phyloP scores from a whole-genome alignment of 2,113 vertebrate species.

The Australoheros scitulus region DNA sequence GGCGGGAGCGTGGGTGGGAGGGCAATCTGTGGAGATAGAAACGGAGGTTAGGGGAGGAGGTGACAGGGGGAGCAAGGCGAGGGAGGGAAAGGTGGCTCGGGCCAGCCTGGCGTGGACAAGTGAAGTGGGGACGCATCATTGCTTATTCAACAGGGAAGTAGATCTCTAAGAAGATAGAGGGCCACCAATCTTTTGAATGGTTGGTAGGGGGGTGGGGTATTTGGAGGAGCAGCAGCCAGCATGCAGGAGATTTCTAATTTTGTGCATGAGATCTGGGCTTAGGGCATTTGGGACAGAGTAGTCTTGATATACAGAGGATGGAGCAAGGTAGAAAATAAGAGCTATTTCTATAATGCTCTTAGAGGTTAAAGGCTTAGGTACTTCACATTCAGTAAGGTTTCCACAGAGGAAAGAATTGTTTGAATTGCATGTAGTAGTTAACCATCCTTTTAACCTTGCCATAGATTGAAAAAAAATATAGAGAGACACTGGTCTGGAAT shows the following conservation, averaged over 20 bases:
- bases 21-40: conserved; percentile 65
- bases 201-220: background rate
- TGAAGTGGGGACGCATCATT: conserved; percentile 71
- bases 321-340: conserved; percentile 2
- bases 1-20: background rate
- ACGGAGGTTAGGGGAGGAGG: conserved; percentile 44
- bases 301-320: conserved; percentile 17
- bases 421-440: conserved; percentile 19
- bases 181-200: conserved; percentile 67
- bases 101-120: conserved; percentile 68
- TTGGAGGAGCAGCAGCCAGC: conserved; percentile 23
- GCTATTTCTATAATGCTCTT: conserved; percentile 26
- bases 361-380: conserved; percentile 35
- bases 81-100: conserved; percentile 51
- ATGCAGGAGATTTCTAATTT: conserved; percentile 74
- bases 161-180: conserved; percentile 76
- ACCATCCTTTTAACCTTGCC: conserved; percentile 21
- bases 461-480: background rate
- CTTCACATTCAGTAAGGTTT: conserved; percentile 28
- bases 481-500: background rate
- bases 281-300: conserved; percentile 41
- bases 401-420: conserved; percentile 17
- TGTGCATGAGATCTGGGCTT: conserved; percentile 23
- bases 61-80: conserved; percentile 24
- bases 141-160: conserved; percentile 81